Evolutionary conservation across 2,113 vertebrate species (phyloP).

Genomic region (Phaethornis superciliosus): DNA sequence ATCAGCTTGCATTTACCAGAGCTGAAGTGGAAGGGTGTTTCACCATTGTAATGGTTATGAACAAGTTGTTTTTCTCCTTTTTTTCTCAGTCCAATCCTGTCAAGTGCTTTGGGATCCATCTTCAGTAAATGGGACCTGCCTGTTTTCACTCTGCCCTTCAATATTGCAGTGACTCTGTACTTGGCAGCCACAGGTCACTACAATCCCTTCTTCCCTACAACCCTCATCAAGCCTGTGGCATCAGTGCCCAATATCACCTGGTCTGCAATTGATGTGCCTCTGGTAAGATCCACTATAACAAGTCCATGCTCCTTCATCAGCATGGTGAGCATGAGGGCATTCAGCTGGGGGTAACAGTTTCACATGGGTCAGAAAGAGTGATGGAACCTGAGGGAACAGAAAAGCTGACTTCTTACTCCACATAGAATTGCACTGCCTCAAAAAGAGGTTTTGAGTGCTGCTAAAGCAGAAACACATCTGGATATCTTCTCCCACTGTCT

Average conservation of each 20-base stretch:
- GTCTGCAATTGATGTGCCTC: slow-evolving; percentile 79
- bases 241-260: slow-evolving; percentile 88
- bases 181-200: slow-evolving; percentile 91
- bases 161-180: slow-evolving; percentile 87
- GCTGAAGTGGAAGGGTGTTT: background rate
- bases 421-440: background rate
- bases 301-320: background rate
- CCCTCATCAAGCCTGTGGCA: slow-evolving; percentile 80
- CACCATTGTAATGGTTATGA: background rate
- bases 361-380: background rate
- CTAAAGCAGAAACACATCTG: background rate
- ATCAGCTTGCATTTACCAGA: background rate
- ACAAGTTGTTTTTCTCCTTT: background rate
- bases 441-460: background rate
- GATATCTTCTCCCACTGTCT: background rate
- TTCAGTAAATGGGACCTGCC: slow-evolving; percentile 94
- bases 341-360: background rate
- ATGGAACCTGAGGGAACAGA: background rate
- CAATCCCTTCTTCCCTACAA: slow-evolving; percentile 86
- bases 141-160: slow-evolving; percentile 93
- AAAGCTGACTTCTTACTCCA: background rate
- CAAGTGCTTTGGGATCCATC: slow-evolving; percentile 87
- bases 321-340: rapidly evolving
- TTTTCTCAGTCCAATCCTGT: slow-evolving; percentile 84
- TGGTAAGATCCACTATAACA: slow-evolving; percentile 76